These are phyloP conservation scores for Hippocampus kuda DNA, from an alignment of 2,797 vertebrate species.

Conservation along the genomic window DNA sequence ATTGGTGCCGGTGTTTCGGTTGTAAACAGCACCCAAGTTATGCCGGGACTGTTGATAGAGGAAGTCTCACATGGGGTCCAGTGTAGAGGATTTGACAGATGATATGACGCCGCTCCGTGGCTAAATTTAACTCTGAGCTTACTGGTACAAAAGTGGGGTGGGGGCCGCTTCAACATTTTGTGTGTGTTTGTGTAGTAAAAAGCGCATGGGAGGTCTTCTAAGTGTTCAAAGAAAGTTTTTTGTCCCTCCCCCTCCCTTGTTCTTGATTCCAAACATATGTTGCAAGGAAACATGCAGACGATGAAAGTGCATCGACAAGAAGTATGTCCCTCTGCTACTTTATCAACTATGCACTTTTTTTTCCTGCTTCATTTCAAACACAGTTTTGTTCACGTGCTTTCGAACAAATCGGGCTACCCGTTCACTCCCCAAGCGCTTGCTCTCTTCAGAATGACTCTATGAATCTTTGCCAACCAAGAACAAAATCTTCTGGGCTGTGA, in stretches of 20 bases:
- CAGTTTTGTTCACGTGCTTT: slow-evolving; percentile 3
- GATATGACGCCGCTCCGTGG: slow-evolving; percentile 51
- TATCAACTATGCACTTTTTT: background rate
- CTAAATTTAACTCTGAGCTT: slow-evolving; percentile 64
- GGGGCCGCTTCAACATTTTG: slow-evolving; percentile 24
- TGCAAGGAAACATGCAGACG: background rate
- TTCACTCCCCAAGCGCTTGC: background rate
- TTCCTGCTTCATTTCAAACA: background rate
- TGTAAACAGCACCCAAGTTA: slow-evolving; percentile 55
- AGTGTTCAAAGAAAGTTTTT: background rate
- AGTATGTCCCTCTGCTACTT: background rate
- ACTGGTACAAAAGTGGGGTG: slow-evolving; percentile 34
- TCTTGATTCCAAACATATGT: slow-evolving; percentile 5
- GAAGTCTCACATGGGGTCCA: slow-evolving; percentile 58
- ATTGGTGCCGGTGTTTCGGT: slow-evolving; percentile 24
- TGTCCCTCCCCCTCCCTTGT: background rate
- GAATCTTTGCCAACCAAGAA: slow-evolving; percentile 2
- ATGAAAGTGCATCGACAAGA: background rate
- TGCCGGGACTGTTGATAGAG: slow-evolving; percentile 52
- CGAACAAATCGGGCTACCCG: background rate
- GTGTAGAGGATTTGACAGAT: slow-evolving; percentile 59
- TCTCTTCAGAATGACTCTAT: background rate
- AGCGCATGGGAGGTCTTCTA: background rate
- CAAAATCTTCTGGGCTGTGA: slow-evolving; percentile 4
- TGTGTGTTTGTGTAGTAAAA: slow-evolving; percentile 13